These are phyloP conservation scores for Chydorus sphaericus DNA, from an alignment of 2,888 invertebrate genomes.

Conservation along the genomic window DNA sequence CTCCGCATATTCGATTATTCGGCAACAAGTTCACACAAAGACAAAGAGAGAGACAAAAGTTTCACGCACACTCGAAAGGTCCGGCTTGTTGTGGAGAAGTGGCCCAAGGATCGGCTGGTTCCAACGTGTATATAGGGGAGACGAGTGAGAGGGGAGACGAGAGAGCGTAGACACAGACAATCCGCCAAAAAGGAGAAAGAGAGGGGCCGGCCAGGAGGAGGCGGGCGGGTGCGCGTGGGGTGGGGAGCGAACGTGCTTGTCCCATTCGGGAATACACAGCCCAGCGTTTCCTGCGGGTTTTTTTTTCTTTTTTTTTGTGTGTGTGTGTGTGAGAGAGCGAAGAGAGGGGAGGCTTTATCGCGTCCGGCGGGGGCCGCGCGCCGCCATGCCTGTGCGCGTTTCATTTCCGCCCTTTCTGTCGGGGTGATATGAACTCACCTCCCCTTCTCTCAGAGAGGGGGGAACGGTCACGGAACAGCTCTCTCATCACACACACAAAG, in stretches of 20 bases:
- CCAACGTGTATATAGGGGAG: neutral
- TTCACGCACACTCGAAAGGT: neutral
- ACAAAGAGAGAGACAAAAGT: neutral
- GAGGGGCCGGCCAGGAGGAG: neutral
- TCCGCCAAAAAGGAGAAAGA: neutral
- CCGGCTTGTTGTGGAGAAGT: conserved; percentile 6
- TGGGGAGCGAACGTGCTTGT: too few species aligned
- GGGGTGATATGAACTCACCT: too few species aligned
- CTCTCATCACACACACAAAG: too few species aligned
- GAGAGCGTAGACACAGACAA: neutral
- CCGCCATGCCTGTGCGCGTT: too few species aligned
- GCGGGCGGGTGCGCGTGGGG: too few species aligned
- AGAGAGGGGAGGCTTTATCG: neutral
- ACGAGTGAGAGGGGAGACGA: neutral
- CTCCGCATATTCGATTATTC: too few species aligned
- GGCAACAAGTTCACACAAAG: neutral
- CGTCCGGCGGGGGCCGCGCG: too few species aligned
- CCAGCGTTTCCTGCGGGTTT: neutral
- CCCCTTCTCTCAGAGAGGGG: too few species aligned
- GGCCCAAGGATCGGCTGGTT: neutral
- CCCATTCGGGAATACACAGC: too few species aligned
- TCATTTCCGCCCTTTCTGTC: too few species aligned
- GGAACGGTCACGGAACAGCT: too few species aligned
- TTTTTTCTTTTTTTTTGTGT: neutral
- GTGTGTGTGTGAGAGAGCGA: neutral